These are phyloP conservation scores for Parus major DNA, from an alignment of 2,113 vertebrate species.

Conservation along the genomic window DNA sequence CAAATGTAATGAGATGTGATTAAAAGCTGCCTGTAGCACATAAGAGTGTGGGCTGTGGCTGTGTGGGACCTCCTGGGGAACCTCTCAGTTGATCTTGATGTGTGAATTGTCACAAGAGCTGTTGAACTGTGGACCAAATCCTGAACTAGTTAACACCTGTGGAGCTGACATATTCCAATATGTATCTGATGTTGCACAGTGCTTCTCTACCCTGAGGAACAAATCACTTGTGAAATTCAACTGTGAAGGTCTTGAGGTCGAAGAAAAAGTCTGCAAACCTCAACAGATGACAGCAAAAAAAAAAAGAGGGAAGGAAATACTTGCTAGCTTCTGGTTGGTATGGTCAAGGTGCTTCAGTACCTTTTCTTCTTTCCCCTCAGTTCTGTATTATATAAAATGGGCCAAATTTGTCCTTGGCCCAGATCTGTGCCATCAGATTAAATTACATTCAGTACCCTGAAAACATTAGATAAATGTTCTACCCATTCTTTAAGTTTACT, in stretches of 20 bases:
- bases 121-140: background rate
- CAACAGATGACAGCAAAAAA: background rate
- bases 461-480: background rate
- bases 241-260: background rate
- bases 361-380: background rate
- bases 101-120: constrained; percentile 29
- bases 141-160: constrained; percentile 9
- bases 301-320: background rate
- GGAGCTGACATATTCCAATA: background rate
- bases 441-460: background rate
- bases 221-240: constrained; percentile 41
- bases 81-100: background rate
- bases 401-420: background rate
- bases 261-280: background rate
- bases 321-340: background rate
- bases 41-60: background rate
- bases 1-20: background rate
- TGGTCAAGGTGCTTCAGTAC: background rate
- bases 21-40: background rate
- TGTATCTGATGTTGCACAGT: background rate
- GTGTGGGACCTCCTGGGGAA: background rate
- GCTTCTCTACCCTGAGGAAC: background rate
- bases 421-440: background rate
- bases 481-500: background rate
- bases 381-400: background rate